Evolutionary conservation across 2,113 vertebrate species (phyloP), one percentile per base, ranked within the genome.

Genomic region (Lycaon pictus): DNA sequence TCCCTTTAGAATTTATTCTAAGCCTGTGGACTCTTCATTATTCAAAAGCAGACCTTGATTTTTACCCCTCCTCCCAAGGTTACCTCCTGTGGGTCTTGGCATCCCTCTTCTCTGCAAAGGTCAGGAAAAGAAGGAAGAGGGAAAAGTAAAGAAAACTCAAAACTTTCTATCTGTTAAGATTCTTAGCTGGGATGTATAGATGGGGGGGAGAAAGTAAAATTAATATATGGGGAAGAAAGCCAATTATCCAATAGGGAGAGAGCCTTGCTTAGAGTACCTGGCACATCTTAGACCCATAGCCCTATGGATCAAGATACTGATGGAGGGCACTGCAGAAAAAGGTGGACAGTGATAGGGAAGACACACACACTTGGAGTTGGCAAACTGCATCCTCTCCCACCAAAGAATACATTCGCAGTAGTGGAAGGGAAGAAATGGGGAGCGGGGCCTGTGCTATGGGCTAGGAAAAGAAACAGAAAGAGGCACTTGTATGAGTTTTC

Each of bases 1-100:
- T 20, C 10, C 79, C 63, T 79, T 77, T 71, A 90, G 60, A 96
- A 86, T 81, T 81, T 90, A 62, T 51, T 63, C 51, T 74, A 86
- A 93, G 84, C 37, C 48, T 77, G 13, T 56, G 60, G 58, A 82
- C 35, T 96, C 76, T 55, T 90, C 53, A 17, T 97, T 56, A 96
- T 84, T 95, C 85, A 89, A 92, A 97, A 58, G 62, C 32, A 97
- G 67, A 63, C 25, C 35, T 88, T 71, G 89, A 82, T 69, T 89
- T 93, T 87, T 43, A 69, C 32, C 76, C 74, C 32, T 90, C n/a
- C n/a, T 80, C 62, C 62, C 35, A 82, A 93, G 79, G 48, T 87
- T 53, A 65, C 86, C 65, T 43, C 82, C 56, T 58, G 13, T 23
- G 62, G 81, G 17, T 76, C 74, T 48, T 11, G 69, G 35, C 82